phyloP scores from a whole-genome alignment of 1,140 invertebrate genomes.

The Glomeris maerens region DNA sequence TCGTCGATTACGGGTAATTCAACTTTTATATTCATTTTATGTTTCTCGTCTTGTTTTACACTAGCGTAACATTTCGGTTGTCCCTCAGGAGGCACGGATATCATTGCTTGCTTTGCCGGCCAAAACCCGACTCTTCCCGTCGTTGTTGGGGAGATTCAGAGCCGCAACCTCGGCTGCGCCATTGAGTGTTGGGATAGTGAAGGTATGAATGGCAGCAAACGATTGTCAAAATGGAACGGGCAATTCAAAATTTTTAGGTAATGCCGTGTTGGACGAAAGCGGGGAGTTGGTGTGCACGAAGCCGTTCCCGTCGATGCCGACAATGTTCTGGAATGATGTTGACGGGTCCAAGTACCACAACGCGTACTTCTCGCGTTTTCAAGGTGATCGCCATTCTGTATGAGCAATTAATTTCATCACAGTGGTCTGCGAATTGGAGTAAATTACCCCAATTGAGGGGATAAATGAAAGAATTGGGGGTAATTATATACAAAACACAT shows the following conservation, averaged over 20 bases:
- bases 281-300: slow-evolving; percentile 43
- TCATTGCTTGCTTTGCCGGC: slow-evolving; percentile 44
- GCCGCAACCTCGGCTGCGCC: slow-evolving; percentile 38
- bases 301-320: slow-evolving; percentile 46
- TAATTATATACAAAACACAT: too few relatives aligned
- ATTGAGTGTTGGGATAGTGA: slow-evolving; percentile 34
- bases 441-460: too few relatives aligned
- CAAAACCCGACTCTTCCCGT: slow-evolving; percentile 39
- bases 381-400: slow-evolving; percentile 22
- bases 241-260: slow-evolving; percentile 24
- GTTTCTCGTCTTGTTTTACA: slow-evolving; percentile 9
- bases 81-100: slow-evolving; percentile 45
- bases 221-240: background rate
- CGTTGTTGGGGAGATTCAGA: slow-evolving; percentile 41
- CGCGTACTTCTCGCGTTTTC: slow-evolving; percentile 41
- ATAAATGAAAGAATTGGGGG: too few relatives aligned
- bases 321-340: slow-evolving; percentile 42
- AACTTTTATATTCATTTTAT: background rate
- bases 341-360: slow-evolving; percentile 37
- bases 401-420: too few relatives aligned
- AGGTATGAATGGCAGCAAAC: slow-evolving; percentile 23
- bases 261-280: slow-evolving; percentile 33
- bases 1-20: slow-evolving; percentile 39
- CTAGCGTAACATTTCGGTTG: too few relatives aligned
- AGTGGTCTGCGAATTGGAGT: too few relatives aligned